phyloP scores from a whole-genome alignment of 2,888 invertebrate genomes.

The Chydorus sphaericus region DNA sequence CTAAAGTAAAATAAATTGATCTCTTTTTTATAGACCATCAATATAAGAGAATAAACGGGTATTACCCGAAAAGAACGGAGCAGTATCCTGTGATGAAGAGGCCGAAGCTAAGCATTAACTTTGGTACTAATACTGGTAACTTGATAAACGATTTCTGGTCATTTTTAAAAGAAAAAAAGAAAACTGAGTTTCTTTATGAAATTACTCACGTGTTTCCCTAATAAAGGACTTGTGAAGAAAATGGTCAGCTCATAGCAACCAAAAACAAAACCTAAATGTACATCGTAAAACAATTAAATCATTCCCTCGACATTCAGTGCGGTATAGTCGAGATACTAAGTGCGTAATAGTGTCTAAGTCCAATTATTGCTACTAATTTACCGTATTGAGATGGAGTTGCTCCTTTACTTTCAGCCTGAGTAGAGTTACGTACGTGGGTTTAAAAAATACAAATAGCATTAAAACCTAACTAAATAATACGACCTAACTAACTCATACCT shows the following conservation, averaged over 20 bases:
- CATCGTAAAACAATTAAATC: background rate
- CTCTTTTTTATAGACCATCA: constrained; percentile 1
- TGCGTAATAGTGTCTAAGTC: background rate
- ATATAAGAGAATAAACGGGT: too few relatives aligned
- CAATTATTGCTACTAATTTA: background rate
- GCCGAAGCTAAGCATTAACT: constrained; percentile 32
- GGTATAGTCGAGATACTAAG: too few relatives aligned
- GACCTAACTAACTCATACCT: too few relatives aligned
- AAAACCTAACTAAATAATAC: constrained; percentile 16
- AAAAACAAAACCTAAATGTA: constrained; percentile 29
- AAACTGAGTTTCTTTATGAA: too few relatives aligned
- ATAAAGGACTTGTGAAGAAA: constrained; percentile 31
- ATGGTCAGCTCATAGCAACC: constrained; percentile 34
- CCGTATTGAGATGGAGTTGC: constrained; percentile 34
- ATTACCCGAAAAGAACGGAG: constrained; percentile 35
- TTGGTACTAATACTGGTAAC: constrained; percentile 32
- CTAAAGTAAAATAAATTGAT: constrained; percentile 21
- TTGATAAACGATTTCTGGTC: constrained; percentile 20
- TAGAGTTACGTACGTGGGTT: constrained; percentile 14
- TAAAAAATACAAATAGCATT: background rate
- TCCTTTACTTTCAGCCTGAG: constrained; percentile 32
- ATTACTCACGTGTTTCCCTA: constrained; percentile 33
- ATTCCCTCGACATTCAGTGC: too few relatives aligned
- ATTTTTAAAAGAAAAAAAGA: background rate
- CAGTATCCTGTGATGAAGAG: constrained; percentile 32